phyloP scores from a whole-genome alignment of 35 echinoderm and acorn worm species.

The Acanthaster planci region DNA sequence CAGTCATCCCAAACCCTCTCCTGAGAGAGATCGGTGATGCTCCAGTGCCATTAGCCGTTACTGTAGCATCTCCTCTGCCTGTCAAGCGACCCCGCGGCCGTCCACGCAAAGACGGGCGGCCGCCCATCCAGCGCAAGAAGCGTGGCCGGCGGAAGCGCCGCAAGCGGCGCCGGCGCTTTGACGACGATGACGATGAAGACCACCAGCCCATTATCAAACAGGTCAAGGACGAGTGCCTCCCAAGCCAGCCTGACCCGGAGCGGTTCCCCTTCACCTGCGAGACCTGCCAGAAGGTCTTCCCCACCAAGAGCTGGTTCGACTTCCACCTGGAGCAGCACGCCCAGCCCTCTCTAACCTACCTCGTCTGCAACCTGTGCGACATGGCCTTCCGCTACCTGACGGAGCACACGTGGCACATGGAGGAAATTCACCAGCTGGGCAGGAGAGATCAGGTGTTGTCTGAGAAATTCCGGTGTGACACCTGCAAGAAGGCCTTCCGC shows the following conservation, averaged over 20 bases:
- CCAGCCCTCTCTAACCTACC: constrained; percentile 54
- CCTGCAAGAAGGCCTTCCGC: constrained; percentile 86
- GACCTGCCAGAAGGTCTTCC: constrained; percentile 67
- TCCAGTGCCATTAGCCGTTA: not conserved
- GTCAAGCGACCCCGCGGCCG: constrained; percentile 67
- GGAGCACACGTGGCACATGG: constrained; percentile 48
- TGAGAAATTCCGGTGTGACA: constrained; percentile 94
- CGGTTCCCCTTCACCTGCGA: constrained; percentile 79
- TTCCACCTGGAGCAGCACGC: constrained; percentile 78
- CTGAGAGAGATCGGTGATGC: not conserved
- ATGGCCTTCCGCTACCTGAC: constrained; percentile 88
- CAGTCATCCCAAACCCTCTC: not conserved
- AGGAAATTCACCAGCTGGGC: constrained; percentile 65
- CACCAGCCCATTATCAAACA: constrained; percentile 29
- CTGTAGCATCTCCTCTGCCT: not conserved
- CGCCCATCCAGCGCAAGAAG: constrained; percentile 58
- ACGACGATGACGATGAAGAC: constrained; percentile 69
- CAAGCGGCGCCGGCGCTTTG: constrained; percentile 23
- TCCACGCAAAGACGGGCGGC: constrained; percentile 75
- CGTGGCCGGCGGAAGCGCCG: constrained; percentile 42
- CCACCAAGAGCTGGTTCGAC: constrained; percentile 84
- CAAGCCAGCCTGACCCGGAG: constrained; percentile 59
- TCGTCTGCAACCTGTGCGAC: constrained; percentile 81
- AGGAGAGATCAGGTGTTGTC: constrained; percentile 65
- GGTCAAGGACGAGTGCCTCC: constrained; percentile 85